phyloP scores from a whole-genome alignment of 2,888 invertebrate species.

The Phaedon cochleariae region DNA sequence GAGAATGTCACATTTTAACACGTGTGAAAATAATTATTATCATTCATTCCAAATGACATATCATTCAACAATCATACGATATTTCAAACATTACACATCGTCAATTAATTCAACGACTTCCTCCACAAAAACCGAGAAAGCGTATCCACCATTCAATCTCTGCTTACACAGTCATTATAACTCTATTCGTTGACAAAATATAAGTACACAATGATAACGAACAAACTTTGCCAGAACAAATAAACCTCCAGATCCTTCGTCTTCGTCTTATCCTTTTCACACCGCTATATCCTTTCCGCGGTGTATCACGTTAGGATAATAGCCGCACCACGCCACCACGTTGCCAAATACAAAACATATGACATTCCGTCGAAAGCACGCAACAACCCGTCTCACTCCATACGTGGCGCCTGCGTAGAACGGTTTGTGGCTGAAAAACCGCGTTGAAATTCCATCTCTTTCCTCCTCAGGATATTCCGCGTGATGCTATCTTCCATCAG shows the following conservation, averaged over 20 bases:
- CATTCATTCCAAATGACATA: too few species aligned
- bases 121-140: constrained; percentile 14
- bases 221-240: constrained; percentile 39
- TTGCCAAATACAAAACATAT: constrained; percentile 58
- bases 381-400: constrained; percentile 45
- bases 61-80: too few species aligned
- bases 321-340: constrained; percentile 56
- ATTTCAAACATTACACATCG: too few species aligned
- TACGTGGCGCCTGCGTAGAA: constrained; percentile 60
- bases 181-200: constrained; percentile 33
- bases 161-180: constrained; percentile 22
- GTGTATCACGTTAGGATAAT: constrained; percentile 57
- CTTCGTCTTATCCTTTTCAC: constrained; percentile 35
- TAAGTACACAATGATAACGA: constrained; percentile 40
- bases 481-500: constrained; percentile 73
- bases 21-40: too few species aligned
- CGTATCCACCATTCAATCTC: constrained; percentile 28
- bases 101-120: background rate
- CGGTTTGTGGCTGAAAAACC: constrained; percentile 62
- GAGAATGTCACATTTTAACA: too few species aligned
- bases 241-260: constrained; percentile 35
- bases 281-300: constrained; percentile 42
- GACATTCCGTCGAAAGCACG: constrained; percentile 48
- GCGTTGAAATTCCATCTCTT: constrained; percentile 59
- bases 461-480: constrained; percentile 67